These are phyloP conservation scores for Syndactyla subalaris DNA, from an alignment of 2,797 vertebrate species.

Conservation along the genomic window DNA sequence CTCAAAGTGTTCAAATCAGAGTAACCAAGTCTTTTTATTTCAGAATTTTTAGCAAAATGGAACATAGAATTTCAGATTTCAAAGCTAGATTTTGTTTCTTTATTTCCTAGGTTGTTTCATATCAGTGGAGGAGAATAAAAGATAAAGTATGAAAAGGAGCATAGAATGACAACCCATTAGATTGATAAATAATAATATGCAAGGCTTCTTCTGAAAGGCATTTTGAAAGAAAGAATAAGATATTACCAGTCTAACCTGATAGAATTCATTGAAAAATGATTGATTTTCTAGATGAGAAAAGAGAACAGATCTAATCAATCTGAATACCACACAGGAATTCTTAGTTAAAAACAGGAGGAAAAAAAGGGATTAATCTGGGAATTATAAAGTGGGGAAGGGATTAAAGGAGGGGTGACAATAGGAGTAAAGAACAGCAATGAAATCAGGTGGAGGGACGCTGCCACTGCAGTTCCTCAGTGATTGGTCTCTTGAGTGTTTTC, in stretches of 20 bases:
- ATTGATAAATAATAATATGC: constrained; percentile 49
- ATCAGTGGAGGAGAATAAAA: not conserved
- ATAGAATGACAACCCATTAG: constrained; percentile 10
- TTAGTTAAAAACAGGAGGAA: constrained; percentile 28
- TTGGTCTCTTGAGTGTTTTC: constrained; percentile 39
- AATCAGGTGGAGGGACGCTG: not conserved
- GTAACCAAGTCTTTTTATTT: not conserved
- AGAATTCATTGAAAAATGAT: constrained; percentile 34
- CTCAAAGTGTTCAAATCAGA: not conserved
- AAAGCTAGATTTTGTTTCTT: not conserved
- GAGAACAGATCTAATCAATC: constrained; percentile 26
- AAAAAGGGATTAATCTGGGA: constrained; percentile 29
- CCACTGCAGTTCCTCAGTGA: not conserved
- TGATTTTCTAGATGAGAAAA: constrained; percentile 36
- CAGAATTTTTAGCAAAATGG: not conserved
- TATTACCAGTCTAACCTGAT: constrained; percentile 26
- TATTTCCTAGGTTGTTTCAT: not conserved
- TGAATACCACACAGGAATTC: constrained; percentile 59
- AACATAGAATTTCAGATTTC: not conserved
- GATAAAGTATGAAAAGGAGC: not conserved
- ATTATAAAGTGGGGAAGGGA: constrained; percentile 22
- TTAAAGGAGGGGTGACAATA: not conserved
- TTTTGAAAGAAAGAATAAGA: constrained; percentile 40
- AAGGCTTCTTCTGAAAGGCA: constrained; percentile 7
- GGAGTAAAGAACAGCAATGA: not conserved